These are phyloP conservation scores for Smutsia gigantea DNA, from an alignment of 2,797 vertebrate species.

Conservation along the genomic window DNA sequence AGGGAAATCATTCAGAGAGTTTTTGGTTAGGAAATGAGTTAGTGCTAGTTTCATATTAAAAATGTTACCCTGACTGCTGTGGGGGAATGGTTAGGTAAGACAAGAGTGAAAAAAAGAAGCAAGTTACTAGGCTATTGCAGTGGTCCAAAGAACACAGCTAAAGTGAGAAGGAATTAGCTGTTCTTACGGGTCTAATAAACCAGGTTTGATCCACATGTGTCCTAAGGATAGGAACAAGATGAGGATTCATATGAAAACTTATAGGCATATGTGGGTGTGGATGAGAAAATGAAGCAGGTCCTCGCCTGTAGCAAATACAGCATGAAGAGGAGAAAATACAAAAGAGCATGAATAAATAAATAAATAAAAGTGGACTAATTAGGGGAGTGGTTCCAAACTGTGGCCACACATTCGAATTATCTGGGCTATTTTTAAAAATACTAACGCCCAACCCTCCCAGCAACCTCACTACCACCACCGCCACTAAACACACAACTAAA, in stretches of 20 bases:
- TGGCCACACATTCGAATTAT: not conserved
- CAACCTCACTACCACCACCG: accelerated
- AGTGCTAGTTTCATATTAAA: not conserved
- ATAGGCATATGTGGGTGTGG: accelerated
- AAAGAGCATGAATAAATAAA: not conserved
- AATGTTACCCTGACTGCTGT: not conserved
- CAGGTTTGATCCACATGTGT: not conserved
- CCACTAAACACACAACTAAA: not conserved
- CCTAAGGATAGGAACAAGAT: not conserved
- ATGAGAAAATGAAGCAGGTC: not conserved
- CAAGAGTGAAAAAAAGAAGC: not conserved
- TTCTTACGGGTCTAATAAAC: not conserved
- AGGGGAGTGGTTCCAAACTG: not conserved
- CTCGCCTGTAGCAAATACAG: not conserved
- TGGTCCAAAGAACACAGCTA: not conserved
- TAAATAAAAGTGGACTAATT: not conserved
- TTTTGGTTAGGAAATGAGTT: not conserved
- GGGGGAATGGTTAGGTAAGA: accelerated
- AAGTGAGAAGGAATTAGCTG: not conserved
- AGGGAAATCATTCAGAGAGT: not conserved
- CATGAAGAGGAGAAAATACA: not conserved
- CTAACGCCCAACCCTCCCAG: accelerated
- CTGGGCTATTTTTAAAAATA: not conserved
- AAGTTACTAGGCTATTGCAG: not conserved
- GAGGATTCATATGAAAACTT: not conserved